Evolutionary conservation across 2,113 vertebrate species (phyloP), one percentile per base, ranked within the genome.

Genomic region (Felis catus): DNA sequence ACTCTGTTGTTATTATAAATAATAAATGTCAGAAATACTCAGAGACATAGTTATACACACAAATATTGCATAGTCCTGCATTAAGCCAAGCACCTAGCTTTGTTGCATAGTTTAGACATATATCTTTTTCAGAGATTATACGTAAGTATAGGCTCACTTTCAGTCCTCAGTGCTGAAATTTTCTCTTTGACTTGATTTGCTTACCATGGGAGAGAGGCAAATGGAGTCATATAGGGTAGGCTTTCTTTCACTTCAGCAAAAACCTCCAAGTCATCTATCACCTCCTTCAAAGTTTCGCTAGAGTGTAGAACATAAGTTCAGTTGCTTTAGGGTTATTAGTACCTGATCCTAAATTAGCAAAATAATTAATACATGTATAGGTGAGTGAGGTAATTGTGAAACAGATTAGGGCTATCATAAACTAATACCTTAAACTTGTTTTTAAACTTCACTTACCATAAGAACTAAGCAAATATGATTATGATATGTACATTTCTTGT

Each of bases 1-100:
- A 97, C 96, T 98, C 94, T 95, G 79, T 63, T 96, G 98, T 98
- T 97, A 97, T 97, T 98, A 74, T 97, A 98, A 97, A 97, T 97
- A 98, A 96, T 96, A 98, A 98, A 98, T 96, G 86, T 98, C 95
- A 98, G 96, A 97, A 98, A 96, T 89, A 91, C 25, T 96, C 70
- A 68, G 95, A 96, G 94, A 97, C 81, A 97, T 89, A 96, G 89
- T 70, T 93, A n/a, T 97, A 85, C 70, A 73, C 29, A 74, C 73
- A 89, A 78, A 89, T 89, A 97, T 98, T 98, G 85, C 23, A 96
- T 66, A 95, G 78, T 97, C 55, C 63, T 73, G 48, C 51, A 76
- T 71, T 86, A 97, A 98, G 76, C 12, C 68, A 93, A 96, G 51
- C 53, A 66, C 61, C 29, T 39, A 71, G 14, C 16, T 68, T 39